Base-by-base conservation (phyloP, 2,888 invertebrate genomes). In the Apodemia hepburni region DNA sequence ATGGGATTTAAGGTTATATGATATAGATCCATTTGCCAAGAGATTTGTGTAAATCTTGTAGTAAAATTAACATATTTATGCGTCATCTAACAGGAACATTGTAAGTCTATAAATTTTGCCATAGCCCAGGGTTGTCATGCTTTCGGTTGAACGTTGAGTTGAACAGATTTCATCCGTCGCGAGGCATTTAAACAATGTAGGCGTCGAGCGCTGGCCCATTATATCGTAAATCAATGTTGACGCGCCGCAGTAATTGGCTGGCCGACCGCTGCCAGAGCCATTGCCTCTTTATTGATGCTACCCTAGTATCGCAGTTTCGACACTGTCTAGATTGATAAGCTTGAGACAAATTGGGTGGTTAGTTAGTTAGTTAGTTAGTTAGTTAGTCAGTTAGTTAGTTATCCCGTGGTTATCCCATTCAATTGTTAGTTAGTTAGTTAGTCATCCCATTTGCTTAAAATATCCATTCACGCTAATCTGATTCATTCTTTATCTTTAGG, bases 161-260 rank as follows among this genome's bases (percentile, higher is more conserved):
- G 69, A 70, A 67, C 68, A 70, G 70, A 72, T 71, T 70, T 71
- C 70, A 70, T 74, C 71, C 70, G 72, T 71, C 71, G 73, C 75
- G 73, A 77, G 77, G 76, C 80, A 81, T 85, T 85, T 78, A 81
- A 84, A 87, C 84, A 87, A 84, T 85, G 86, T 86, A 83, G 84
- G 85, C 84, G 81, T 80, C 76, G 77, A 75, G 71, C 71, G 77
- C 73, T 73, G 75, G 75, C 76, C 78, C 79, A 85, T 87, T 87
- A 87, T 80, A 80, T 82, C 84, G 85, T 89, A 89, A 89, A 90
- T 90, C 88, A 86, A 76, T 75, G 84, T 79, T 85, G 88, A 87
- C 86, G 84, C 80, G 76, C 71, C 75, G 74, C 82, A 73, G 84
- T 89, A 87, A 89, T 88, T 88, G 85, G 79, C 80, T 77, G 74